A percentile compares a stretch with the other conserved stretches of the same genome.
phyloP scores from a whole-genome alignment of 1,140 invertebrate species.

The Drosophila hydei region DNA sequence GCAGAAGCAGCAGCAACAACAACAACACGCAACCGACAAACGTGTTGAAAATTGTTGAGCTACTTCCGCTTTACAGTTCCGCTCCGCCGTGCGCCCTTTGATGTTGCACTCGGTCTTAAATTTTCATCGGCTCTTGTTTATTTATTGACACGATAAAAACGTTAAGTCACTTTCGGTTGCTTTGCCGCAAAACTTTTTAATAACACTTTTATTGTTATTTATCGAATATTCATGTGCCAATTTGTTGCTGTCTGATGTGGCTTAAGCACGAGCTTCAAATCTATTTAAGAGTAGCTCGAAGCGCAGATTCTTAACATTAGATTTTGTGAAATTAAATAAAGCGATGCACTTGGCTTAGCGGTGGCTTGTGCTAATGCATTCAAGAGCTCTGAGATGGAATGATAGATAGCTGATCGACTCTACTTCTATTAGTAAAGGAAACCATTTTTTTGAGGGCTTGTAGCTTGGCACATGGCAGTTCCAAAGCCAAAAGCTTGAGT shows the following conservation, averaged over 20 bases:
- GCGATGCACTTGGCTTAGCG: too few relatives aligned
- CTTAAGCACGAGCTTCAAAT: not conserved
- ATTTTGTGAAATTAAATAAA: too few relatives aligned
- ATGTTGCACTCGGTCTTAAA: slow-evolving; percentile 55
- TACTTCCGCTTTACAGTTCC: slow-evolving; percentile 58
- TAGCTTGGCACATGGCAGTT: too few relatives aligned
- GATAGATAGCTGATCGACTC: too few relatives aligned
- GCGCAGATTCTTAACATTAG: not conserved
- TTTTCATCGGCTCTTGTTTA: slow-evolving; percentile 56
- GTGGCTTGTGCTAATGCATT: too few relatives aligned
- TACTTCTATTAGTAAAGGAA: too few relatives aligned
- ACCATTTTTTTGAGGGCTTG: too few relatives aligned
- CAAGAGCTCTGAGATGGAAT: too few relatives aligned
- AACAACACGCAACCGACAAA: slow-evolving; percentile 46
- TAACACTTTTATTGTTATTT: slow-evolving; percentile 64
- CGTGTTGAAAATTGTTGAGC: slow-evolving; percentile 81
- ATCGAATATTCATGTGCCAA: slow-evolving; percentile 70
- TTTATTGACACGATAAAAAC: slow-evolving; percentile 48
- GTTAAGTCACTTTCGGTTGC: slow-evolving; percentile 26
- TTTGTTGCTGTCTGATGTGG: slow-evolving; percentile 7
- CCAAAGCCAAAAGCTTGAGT: too few relatives aligned
- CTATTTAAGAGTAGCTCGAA: not conserved
- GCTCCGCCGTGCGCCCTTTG: slow-evolving; percentile 36
- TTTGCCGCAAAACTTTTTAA: slow-evolving; percentile 53
- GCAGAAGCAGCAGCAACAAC: slow-evolving; percentile 4